A percentile compares a stretch with the other conserved stretches of the same genome.
Evolutionary conservation across 2,888 invertebrate genomes (phyloP).

Genomic region (Automeris io): DNA sequence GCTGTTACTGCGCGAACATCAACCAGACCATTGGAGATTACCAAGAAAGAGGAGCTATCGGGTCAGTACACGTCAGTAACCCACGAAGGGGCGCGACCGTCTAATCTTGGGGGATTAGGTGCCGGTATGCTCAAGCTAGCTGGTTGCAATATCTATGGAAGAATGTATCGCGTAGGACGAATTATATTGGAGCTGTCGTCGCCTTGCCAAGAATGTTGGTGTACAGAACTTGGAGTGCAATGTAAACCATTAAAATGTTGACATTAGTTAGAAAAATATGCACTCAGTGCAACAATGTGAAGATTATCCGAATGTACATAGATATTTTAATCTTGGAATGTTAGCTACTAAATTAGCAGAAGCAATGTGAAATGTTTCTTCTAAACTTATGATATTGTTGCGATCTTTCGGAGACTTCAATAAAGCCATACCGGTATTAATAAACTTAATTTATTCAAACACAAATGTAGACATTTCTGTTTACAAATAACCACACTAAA

Average conservation of each 20-base stretch:
- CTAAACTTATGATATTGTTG: too few relatives aligned
- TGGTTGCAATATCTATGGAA: constrained; percentile 93
- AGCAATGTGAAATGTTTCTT: too few relatives aligned
- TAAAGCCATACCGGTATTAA: too few relatives aligned
- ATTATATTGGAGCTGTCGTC: constrained; percentile 89
- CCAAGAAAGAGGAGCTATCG: constrained; percentile 19
- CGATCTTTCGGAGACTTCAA: too few relatives aligned
- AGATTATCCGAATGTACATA: too few relatives aligned
- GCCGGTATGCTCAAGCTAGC: constrained; percentile 84
- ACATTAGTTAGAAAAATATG: not conserved
- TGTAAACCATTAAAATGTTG: constrained; percentile 82
- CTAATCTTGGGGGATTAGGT: constrained; percentile 35
- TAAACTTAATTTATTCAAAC: too few relatives aligned
- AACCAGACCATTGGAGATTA: constrained; percentile 16
- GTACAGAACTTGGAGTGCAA: constrained; percentile 91
- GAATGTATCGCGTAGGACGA: constrained; percentile 90
- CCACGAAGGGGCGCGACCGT: constrained; percentile 27
- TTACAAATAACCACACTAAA: too few relatives aligned
- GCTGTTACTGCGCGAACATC: constrained; percentile 2
- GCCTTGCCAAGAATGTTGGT: constrained; percentile 89
- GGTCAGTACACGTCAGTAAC: constrained; percentile 22
- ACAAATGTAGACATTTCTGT: too few relatives aligned
- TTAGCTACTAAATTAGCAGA: too few relatives aligned
- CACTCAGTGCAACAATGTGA: not conserved
- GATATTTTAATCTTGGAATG: too few relatives aligned